Evolutionary conservation across 2,888 invertebrate species (phyloP).

Genomic region (Hydrotaea diabolus): DNA sequence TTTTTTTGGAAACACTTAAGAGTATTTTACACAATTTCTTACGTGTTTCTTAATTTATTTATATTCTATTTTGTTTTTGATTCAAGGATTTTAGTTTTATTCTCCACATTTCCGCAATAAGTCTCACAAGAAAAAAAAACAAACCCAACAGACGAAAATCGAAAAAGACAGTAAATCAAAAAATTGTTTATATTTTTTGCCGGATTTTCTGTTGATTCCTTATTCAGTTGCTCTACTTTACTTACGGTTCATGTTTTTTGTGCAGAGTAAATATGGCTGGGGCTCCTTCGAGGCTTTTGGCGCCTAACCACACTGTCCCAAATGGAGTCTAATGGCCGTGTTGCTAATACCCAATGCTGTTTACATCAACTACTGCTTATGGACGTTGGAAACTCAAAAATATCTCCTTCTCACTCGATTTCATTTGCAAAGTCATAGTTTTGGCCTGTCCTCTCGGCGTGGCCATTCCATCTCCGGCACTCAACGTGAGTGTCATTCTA

Average conservation of each 20-base stretch:
- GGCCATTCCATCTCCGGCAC: constrained; percentile 6
- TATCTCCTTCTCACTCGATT: background rate
- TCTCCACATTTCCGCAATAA: no score
- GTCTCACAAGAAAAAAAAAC: no score
- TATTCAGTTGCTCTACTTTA: background rate
- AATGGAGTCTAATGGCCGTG: constrained; percentile 20
- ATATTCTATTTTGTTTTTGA: no score
- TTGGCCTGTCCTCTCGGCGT: background rate
- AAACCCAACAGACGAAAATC: no score
- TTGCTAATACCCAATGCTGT: constrained; percentile 26
- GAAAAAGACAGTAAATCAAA: constrained; percentile 31
- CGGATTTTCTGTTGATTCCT: constrained; percentile 1
- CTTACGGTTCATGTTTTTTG: background rate
- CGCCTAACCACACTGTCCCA: constrained; percentile 7
- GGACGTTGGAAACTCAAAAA: background rate
- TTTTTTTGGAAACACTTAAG: no score
- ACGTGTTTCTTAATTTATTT: no score
- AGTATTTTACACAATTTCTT: no score
- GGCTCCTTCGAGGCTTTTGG: background rate
- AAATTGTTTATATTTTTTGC: constrained; percentile 17
- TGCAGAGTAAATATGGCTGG: background rate
- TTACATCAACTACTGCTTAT: constrained; percentile 6
- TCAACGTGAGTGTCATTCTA: background rate
- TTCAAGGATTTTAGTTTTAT: no score
- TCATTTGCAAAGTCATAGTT: background rate